Evolutionary conservation across 2,113 vertebrate species (phyloP), one percentile per base, ranked within the genome.

Genomic region (Odontesthes bonariensis): DNA sequence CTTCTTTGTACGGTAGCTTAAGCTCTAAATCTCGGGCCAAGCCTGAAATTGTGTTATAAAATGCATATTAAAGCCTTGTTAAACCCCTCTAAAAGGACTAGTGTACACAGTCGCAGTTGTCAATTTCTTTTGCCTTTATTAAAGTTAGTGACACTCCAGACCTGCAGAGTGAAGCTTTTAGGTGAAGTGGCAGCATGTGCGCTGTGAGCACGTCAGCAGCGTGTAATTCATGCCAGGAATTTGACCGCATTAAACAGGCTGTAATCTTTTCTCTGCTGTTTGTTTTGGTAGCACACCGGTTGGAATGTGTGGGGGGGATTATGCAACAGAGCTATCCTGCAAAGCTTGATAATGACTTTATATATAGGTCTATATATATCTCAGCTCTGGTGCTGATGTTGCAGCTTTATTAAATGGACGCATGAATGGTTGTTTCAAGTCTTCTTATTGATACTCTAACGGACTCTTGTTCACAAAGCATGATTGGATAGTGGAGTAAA

Each of bases 271-370:
- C 54, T 47, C 20, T 17, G 40, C 55, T 69, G 69, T 86, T 85
- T 84, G 75, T 85, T 87, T 87, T 87, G 71, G 72, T 60, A 81
- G 70, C 77, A 79, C 44, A 27, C 22, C 57, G 31, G 38, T 53
- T 63, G 53, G 62, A 73, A 77, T 78, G 73, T 63, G 64, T 59
- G 44, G 60, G 16, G 69, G 27, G 27, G 27, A 38, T 83, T 84
- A 83, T 61, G 69, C 67, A 79, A 69, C 52, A 27, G 20, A 40
- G 42, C 19, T 40, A 51, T 67, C 17, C 57, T 20, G 52, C 75
- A 22, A 44, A 73, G 59, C 71, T 75, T 56, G 49, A 69, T 84
- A 79, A 89, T 84, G 62, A 72, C 33, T 86, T 70, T 68, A 63
- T 46, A 62, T 75, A 46, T 27, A 66, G 57, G 31, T 55, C 47